Conservation (phyloP, 2,797 vertebrate species). For the Chaunax sp. region DNA sequence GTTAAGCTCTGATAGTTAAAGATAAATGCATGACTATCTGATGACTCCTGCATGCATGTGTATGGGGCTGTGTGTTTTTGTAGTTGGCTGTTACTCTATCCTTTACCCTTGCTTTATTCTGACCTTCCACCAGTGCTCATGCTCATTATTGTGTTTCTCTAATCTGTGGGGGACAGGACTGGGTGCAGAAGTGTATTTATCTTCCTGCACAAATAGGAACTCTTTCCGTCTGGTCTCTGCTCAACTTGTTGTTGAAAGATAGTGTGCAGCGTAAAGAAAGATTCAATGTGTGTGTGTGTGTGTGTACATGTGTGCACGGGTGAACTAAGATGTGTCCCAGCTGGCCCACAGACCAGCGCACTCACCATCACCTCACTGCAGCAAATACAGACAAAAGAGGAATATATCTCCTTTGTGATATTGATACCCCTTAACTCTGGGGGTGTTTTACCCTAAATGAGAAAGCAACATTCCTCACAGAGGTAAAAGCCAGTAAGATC, state of each 20-base stretch:
- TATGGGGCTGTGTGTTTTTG: conserved; percentile 60
- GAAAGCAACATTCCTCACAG: conserved; percentile 70
- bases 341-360: conserved; percentile 76
- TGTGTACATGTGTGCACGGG: conserved; percentile 44
- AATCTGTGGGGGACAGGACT: conserved; percentile 81
- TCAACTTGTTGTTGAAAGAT: conserved; percentile 88
- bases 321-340: conserved; percentile 82
- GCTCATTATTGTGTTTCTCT: conserved; percentile 81
- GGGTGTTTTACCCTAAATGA: conserved; percentile 74
- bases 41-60: conserved; percentile 43
- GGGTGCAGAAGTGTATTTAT: conserved; percentile 84
- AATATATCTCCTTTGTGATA: conserved; percentile 75
- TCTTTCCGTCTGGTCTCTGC: conserved; percentile 84
- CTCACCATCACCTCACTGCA: conserved; percentile 76
- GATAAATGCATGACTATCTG: conserved; percentile 40
- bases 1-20: conserved; percentile 26
- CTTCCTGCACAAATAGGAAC: conserved; percentile 85
- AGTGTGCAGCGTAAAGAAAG: conserved; percentile 75
- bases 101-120: conserved; percentile 75
- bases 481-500: conserved; percentile 67
- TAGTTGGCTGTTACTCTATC: conserved; percentile 70
- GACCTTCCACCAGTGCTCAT: conserved; percentile 75
- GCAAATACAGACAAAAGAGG: conserved; percentile 74
- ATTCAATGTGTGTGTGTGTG: conserved; percentile 34
- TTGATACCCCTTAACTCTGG: conserved; percentile 74